Base-by-base conservation (phyloP, 1,140 invertebrate species). In the Wasmannia auropunctata region DNA sequence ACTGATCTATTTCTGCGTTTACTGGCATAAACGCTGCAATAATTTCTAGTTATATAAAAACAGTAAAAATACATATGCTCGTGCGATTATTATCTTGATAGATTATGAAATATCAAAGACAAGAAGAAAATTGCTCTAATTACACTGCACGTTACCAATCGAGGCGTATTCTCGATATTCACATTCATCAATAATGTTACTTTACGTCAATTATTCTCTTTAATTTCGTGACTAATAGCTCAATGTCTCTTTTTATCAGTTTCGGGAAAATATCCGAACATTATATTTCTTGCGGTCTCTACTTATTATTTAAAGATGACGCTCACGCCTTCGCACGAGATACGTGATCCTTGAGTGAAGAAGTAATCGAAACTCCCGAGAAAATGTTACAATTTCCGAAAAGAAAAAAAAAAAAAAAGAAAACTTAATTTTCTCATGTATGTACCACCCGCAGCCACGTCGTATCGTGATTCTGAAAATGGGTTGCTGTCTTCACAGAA, bases 1-100 rank as follows among this genome's bases (percentile, higher is more conserved):
- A 25, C 0, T 43, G 22, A 70, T 70, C 14, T 16, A 22, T 31
- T 28, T 46, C 19, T 19, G 37, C 19, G 46, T 77, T 62, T 62
- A 62, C 14, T 19, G 11, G 11, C 37, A 3, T n/a, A 75, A 56
- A 75, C 22, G 25, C n/a, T 25, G 8, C 1, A 76, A 40, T 40
- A 19, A 76, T 43, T 76, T 58, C n/a, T 60, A 58, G 5, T 76
- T 40, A 28, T 8, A 7, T 76, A 60, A 76, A 76, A 58, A 75
- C 19, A 10, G 8, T 7, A 31, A 60, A 31, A 60, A 11, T 16
- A 74, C 6, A 31, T 0, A 19, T 2, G 10, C 11, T 4, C 8
- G 10, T 10, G 6, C 0, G 1, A 74, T 22, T 54, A 16, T 54
- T 25, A 60, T 11, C 7, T 22, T 16, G 1, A 58, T 16, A 34